Evolutionary conservation across 2,888 invertebrate species (phyloP).

Genomic region (Troilus luridus): DNA sequence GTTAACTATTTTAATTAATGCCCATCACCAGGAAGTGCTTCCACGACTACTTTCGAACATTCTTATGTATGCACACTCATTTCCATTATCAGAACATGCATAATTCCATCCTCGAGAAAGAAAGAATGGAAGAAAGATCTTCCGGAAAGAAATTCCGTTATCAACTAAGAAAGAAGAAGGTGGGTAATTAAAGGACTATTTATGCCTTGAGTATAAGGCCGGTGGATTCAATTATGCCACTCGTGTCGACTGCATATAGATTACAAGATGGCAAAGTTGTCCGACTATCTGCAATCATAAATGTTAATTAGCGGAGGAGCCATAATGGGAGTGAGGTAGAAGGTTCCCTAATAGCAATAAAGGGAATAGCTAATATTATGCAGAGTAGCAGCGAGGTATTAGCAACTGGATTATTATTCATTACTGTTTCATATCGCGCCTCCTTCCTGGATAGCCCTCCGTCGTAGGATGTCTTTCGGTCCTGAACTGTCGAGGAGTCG

Average conservation of each 20-base stretch:
- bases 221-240: constrained; percentile 42
- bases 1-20: background rate
- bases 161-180: background rate
- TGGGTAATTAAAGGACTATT: constrained; percentile 21
- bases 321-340: constrained; percentile 13
- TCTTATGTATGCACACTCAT: background rate
- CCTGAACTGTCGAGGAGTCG: background rate
- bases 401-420: constrained; percentile 44
- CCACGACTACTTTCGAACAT: background rate
- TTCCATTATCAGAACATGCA: background rate
- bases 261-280: constrained; percentile 50
- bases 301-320: constrained; percentile 31
- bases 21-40: background rate
- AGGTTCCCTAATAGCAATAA: constrained; percentile 30
- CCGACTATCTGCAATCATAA: constrained; percentile 44
- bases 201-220: background rate
- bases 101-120: background rate
- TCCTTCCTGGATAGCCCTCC: background rate
- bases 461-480: background rate
- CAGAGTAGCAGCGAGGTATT: constrained; percentile 42
- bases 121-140: background rate
- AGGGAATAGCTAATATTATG: constrained; percentile 54
- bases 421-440: constrained; percentile 37
- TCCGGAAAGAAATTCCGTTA: constrained; percentile 26
- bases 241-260: constrained; percentile 48